phyloP scores from a whole-genome alignment of 2,888 invertebrate species.

The Cryptocephalus moraei region DNA sequence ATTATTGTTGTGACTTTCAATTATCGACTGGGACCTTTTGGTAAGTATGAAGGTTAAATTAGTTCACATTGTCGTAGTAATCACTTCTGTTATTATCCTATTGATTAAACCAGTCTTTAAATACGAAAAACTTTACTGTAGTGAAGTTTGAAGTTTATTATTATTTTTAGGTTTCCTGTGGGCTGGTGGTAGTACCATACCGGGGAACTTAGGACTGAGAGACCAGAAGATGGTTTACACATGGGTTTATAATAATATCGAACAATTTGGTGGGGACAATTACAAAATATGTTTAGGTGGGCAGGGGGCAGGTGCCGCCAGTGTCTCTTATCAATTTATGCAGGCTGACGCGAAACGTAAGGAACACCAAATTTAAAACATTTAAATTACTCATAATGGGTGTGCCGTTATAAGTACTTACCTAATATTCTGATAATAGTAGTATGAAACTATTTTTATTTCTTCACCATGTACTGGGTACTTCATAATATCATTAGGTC shows the following conservation, averaged over 20 bases:
- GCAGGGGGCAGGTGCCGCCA: background rate
- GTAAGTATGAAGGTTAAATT: background rate
- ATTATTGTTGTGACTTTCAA: background rate
- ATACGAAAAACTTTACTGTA: no score
- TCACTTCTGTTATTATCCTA: no score
- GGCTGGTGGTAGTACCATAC: background rate
- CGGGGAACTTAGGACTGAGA: background rate
- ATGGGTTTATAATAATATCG: background rate
- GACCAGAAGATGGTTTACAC: background rate
- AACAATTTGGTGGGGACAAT: background rate
- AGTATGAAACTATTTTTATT: no score
- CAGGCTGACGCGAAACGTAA: background rate
- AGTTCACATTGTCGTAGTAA: no score
- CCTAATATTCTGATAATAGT: no score
- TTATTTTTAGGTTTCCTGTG: background rate
- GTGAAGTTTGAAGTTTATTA: no score
- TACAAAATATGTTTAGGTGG: background rate
- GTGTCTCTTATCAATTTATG: background rate
- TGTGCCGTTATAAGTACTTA: no score
- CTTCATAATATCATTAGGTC: no score
- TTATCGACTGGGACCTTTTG: background rate
- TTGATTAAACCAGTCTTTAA: no score
- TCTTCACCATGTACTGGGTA: no score
- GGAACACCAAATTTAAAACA: no score
- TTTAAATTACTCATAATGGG: no score